Conservation (phyloP, 2,888 invertebrate species). For the Chrysodeixis includens region DNA sequence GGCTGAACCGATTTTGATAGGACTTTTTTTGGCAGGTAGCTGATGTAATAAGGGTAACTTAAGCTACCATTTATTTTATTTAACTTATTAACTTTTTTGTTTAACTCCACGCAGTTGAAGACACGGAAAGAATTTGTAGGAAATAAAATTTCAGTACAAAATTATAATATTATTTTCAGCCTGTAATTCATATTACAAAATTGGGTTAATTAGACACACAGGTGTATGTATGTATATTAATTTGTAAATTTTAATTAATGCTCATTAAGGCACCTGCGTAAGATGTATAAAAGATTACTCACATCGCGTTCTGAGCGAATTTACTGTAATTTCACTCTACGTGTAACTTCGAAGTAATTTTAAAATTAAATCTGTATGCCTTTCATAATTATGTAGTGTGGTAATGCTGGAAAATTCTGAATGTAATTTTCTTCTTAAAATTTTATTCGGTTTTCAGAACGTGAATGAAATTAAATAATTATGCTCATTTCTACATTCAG, state of each 20-base stretch:
- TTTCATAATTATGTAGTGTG: not conserved
- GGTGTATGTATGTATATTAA: conserved; percentile 54
- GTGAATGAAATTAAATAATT: conserved; percentile 1
- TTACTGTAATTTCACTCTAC: conserved; percentile 29
- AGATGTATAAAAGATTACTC: conserved; percentile 51
- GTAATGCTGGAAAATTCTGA: not conserved
- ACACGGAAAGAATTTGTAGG: too few relatives aligned
- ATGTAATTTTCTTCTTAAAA: not conserved
- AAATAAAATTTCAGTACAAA: conserved; percentile 25
- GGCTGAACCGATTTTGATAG: too few relatives aligned
- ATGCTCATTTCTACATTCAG: not conserved
- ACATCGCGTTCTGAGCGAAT: conserved; percentile 26
- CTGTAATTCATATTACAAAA: conserved; percentile 45
- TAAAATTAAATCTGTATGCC: conserved; percentile 10
- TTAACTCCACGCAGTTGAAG: too few relatives aligned
- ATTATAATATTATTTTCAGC: conserved; percentile 31
- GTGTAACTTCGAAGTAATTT: conserved; percentile 23
- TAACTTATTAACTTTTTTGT: too few relatives aligned
- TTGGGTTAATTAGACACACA: conserved; percentile 57
- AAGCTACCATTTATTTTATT: too few relatives aligned
- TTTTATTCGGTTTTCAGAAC: not conserved
- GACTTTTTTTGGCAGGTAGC: too few relatives aligned
- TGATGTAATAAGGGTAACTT: too few relatives aligned
- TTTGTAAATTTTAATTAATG: conserved; percentile 56
- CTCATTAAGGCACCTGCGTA: conserved; percentile 40